Base-by-base conservation (phyloP, 2,113 vertebrate genomes). In the Clarias macrocephalus region DNA sequence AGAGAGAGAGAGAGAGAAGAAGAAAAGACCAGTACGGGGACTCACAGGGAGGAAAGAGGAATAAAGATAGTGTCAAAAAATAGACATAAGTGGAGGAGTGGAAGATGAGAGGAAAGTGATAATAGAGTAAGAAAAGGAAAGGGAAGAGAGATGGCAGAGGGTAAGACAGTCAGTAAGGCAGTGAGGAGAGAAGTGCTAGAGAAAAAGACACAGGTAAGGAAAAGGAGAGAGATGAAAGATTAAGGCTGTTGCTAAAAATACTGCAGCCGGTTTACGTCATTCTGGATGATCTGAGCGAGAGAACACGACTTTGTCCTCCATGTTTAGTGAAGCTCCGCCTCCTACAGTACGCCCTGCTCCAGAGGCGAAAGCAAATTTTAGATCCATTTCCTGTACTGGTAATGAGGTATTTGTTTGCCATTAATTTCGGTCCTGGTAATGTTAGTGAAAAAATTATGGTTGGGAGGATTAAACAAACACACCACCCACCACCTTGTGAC, bases 211-310 rank as follows among this genome's bases (percentile, higher is more conserved):
- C 25, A 15, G 60, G 60, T 65, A 65, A 18, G 80, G 23, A 25
- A 21, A 60, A 8, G 25, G 54, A 79, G 54, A 37, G 57, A 54
- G 73, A 30, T 57, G 80, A 13, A 21, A 42, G 80, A 62, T 62
- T 81, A 37, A 81, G 42, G 30, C 62, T 66, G 62, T 28, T 65
- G 42, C 81, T 66, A 48, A 57, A 75, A 82, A 76, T 66, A 75
- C 19, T 48, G 86, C 72, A 21, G 60, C 23, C n/a, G 82, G 9
- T 79, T 68, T 57, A 37, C 60, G 48, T 70, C 82, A 60, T 16
- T n/a, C 42, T 19, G 80, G 60, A 37, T 65, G 62, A 25, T 82
- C 11, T 15, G 30, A 65, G 42, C 0, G 8, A 83, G 62, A 28
- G 62, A 83, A 42, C 80, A 63, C 3, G 9, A 54, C 48, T 79